phyloP scores from a whole-genome alignment of 2,113 vertebrate genomes.

The Heterocephalus glaber region DNA sequence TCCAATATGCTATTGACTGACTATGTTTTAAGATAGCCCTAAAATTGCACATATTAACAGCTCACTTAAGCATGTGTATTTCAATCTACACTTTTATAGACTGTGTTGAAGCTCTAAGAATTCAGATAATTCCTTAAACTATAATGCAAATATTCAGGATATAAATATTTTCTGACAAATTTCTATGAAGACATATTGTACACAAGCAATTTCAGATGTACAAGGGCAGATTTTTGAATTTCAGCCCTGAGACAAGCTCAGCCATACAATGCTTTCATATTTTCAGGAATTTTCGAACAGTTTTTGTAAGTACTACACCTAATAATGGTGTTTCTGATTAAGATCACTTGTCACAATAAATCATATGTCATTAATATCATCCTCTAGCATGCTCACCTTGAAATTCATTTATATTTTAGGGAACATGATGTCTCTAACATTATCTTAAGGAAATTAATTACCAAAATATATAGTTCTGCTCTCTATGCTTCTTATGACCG shows the following conservation, averaged over 20 bases:
- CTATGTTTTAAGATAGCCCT: not conserved
- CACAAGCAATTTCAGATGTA: not conserved
- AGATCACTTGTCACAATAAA: conserved; percentile 85
- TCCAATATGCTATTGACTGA: not conserved
- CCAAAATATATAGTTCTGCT: conserved; percentile 84
- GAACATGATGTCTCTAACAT: conserved; percentile 86
- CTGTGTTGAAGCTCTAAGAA: not conserved
- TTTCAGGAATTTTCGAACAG: conserved; percentile 82
- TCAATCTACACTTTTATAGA: not conserved
- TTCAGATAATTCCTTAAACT: not conserved
- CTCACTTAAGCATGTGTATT: not conserved
- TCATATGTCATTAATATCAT: conserved; percentile 86
- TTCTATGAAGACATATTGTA: not conserved
- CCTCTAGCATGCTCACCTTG: conserved; percentile 84
- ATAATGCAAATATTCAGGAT: not conserved
- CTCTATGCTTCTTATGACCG: conserved; percentile 69
- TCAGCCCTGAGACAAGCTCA: conserved; percentile 71
- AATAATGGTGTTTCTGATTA: conserved; percentile 84
- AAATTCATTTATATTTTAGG: conserved; percentile 89
- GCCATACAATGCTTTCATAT: conserved; percentile 74
- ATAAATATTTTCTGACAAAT: not conserved
- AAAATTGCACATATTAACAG: not conserved
- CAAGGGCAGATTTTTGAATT: conserved; percentile 18
- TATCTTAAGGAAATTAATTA: conserved; percentile 89
- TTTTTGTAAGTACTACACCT: conserved; percentile 82